A percentile compares a stretch with the other conserved stretches of the same genome.
Evolutionary conservation across 2,797 vertebrate genomes (phyloP).

Genomic region (Synaphobranchus kaupii): DNA sequence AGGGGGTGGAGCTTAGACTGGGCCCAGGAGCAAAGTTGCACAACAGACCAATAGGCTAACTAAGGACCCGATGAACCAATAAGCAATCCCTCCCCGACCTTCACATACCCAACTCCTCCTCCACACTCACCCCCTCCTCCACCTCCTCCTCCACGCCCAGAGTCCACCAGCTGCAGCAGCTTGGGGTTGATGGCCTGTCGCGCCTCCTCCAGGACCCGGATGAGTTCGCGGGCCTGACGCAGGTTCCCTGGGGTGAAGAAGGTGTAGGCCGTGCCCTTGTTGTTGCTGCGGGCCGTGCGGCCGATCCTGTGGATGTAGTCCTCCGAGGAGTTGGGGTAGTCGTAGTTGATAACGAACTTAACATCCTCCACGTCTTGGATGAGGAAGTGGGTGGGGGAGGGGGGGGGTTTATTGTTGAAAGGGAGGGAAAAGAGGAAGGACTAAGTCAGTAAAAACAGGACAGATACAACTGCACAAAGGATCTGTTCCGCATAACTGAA

Average conservation of each 20-base stretch:
- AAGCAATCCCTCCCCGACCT: neutral
- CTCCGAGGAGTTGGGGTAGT: slow-evolving; percentile 99
- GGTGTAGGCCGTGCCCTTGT: slow-evolving; percentile 98
- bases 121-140: slow-evolving; percentile 56
- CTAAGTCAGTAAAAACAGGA: slow-evolving; percentile 3
- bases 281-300: slow-evolving; percentile 97
- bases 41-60: neutral
- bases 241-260: slow-evolving; percentile 99
- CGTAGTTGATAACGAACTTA: slow-evolving; percentile 99
- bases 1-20: neutral
- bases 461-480: neutral
- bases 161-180: slow-evolving; percentile 94
- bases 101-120: neutral
- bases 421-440: slow-evolving; percentile 8
- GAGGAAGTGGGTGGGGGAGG: neutral
- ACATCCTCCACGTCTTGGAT: slow-evolving; percentile 96
- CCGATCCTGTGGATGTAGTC: slow-evolving; percentile 99
- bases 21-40: neutral
- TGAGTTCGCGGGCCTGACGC: slow-evolving; percentile 94
- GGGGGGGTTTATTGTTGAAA: slow-evolving; percentile 13
- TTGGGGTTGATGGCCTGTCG: slow-evolving; percentile 99
- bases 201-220: slow-evolving; percentile 97
- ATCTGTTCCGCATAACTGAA: neutral
- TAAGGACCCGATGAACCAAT: too few relatives aligned
- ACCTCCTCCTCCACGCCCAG: slow-evolving; percentile 84